Base-by-base conservation (phyloP, 2,888 invertebrate genomes). In the Hyles lineata region DNA sequence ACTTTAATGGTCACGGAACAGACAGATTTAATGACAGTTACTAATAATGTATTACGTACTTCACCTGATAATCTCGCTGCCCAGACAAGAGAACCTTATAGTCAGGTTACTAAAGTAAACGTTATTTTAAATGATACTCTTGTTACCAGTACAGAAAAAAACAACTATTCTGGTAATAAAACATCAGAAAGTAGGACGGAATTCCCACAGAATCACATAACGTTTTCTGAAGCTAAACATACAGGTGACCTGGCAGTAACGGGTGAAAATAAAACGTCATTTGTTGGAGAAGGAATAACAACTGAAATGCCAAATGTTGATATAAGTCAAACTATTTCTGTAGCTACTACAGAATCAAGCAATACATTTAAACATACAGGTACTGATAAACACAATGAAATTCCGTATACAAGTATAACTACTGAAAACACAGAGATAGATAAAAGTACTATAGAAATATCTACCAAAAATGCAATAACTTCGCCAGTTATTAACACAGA, bases 261-360 rank as follows among this genome's bases (percentile, higher is more conserved):
- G 7, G 43, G 23, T 17, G 21, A 50, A 17, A 21, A 43, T 35
- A 67, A 21, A 21, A 67, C 43, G 15, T 1, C 5, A 21, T 5
- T 7, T 61, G 0, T 15, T 43, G 29, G 29, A 4, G 32, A 55
- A 9, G 32, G 9, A 21, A 32, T 35, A n/a, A 63, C 29, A 62
- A 72, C 55, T 35, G 63, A 63, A 55, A 71, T 21, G 25, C 21
- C 15, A 21, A 62, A 9, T 55, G n/a, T 19, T 50, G 9, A 62
- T 8, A 15, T 62, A n/a, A 61, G 17, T 32, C 52, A 29, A n/a
- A 55, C 50, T 61, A 71, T 11, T 55, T 29, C 43, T 43, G n/a
- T 19, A 52, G 25, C 25, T 61, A 52, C 11, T 32, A 62, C 62
- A 61, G 29, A 32, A 52, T 61, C 21, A 52, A 62, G 25, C 15